Evolutionary conservation across 2,797 vertebrate species (phyloP), one percentile per base, ranked within the genome.

Genomic region (Pantherophis vulpinus): DNA sequence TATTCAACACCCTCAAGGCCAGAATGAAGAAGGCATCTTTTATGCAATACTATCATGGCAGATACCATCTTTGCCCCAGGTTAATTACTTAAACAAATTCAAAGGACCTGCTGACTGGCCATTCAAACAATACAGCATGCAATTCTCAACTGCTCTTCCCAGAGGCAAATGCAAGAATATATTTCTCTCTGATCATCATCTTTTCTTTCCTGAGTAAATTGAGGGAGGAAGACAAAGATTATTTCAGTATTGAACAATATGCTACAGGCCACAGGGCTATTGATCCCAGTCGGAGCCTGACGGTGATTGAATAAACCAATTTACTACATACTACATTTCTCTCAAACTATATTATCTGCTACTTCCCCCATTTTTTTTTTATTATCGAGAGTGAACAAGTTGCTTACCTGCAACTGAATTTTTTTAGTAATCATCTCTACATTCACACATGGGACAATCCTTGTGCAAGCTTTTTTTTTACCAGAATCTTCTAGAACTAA

Each of bases 41-140:
- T 47, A 1, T 55, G 47, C 25, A 74, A 91, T 55, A 1, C 51
- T 91, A 37, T 58, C 92, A 60, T 88, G 8, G 54, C n/a, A 93
- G 89, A 92, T 29, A 91, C 1, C 79, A 5, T 74, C 14, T 59
- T 61, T 79, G 13, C 12, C 79, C 70, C 59, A 55, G 32, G 20
- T 83, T 79, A 88, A 89, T 90, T 60, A 60, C 55, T 87, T 89
- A 66, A 92, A 93, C 1, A 89, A 93, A 93, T 94, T 88, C 70
- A 91, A 56, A 86, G 1, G 88, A 55, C 12, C 13, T 92, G 4
- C 86, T 91, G 92, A 94, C 60, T 66, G 91, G 25, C 42, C 90
- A 51, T 61, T 95, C 42, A 66, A 89, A 70, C 94, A 94, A 94
- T 12, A 37, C 0, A 5, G 37, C 86, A 88, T 25, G 0, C 74